Evolutionary conservation across 92 coral and sea anemone genomes (phyloP), one percentile per base, ranked within the genome.

Genomic region (Umimayanthus kanabou): DNA sequence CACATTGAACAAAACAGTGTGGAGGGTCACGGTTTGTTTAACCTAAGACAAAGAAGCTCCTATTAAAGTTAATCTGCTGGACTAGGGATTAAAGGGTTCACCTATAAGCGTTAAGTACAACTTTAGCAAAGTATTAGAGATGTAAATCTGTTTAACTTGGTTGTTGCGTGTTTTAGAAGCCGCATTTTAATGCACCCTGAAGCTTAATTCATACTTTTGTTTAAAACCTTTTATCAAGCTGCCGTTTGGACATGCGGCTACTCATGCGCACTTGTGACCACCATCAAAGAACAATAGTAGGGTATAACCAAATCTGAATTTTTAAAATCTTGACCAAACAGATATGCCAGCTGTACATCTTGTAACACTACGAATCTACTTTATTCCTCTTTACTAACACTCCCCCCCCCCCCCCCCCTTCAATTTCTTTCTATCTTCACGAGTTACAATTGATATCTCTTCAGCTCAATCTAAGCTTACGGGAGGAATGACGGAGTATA

Each of bases 401-500:
- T 28, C 42, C 9, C 16, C 37, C 29, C 6, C 58, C 4, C 20
- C 16, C 18, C 58, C 28, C 20, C 33, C 73, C 4, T 0, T 1
- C 2, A 1, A 3, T 33, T 28, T 29, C 4, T 0, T 72, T 72
- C 37, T 11, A 2, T 37, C 29, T 77, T 37, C 37, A n/a, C n/a
- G 0, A 77, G 15, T 45, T 23, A 1, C 37, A 14, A 18, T 75
- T 16, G 18, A 16, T 39, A 37, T 20, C 39, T 25, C 42, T 16
- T 66, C 66, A 78, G 82, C 82, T 4, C 65, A 49, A 53, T 47
- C 40, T 0, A 22, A 47, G 9, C 82, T 78, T 0, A 25, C 10
- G 58, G 82, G 66, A 14, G 23, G 65, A 78, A 8, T 78, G 67
- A 78, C 58, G 7, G 82, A 78, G 65, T 78, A 78, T 14, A 28